phyloP scores from a whole-genome alignment of 2,797 vertebrate species.

The Gobionotothen gibberifrons region DNA sequence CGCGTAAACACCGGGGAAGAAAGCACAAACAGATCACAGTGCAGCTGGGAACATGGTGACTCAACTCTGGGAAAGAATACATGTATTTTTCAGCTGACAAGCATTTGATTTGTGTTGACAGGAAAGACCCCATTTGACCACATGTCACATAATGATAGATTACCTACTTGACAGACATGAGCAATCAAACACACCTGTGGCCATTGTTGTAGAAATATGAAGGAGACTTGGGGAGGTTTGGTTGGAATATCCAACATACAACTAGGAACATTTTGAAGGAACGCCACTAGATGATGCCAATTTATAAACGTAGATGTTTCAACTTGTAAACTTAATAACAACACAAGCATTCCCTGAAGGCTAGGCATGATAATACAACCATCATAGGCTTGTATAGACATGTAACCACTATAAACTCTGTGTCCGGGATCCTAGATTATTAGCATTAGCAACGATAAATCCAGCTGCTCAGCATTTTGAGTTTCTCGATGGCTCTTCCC shows the following conservation, averaged over 20 bases:
- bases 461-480: neutral
- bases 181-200: slow-evolving; percentile 23
- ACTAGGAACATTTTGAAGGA: neutral
- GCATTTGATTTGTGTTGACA: slow-evolving; percentile 41
- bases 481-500: neutral
- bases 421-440: neutral
- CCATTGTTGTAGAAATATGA: slow-evolving; percentile 6
- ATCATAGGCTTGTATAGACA: neutral
- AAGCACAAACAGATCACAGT: slow-evolving; percentile 31
- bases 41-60: slow-evolving; percentile 51
- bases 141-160: slow-evolving; percentile 45
- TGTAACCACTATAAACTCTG: neutral
- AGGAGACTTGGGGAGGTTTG: neutral
- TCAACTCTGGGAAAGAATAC: slow-evolving; percentile 40
- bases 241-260: neutral
- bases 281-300: neutral
- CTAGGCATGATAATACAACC: neutral
- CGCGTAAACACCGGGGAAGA: slow-evolving; percentile 21
- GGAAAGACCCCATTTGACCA: neutral
- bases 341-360: slow-evolving; percentile 11
- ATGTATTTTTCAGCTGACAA: slow-evolving; percentile 34
- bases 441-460: neutral
- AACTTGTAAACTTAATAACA: slow-evolving; percentile 24
- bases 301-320: slow-evolving; percentile 30
- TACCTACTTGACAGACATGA: neutral